Base-by-base conservation (phyloP, 2,113 vertebrate species). In the Megaceryle torquata region DNA sequence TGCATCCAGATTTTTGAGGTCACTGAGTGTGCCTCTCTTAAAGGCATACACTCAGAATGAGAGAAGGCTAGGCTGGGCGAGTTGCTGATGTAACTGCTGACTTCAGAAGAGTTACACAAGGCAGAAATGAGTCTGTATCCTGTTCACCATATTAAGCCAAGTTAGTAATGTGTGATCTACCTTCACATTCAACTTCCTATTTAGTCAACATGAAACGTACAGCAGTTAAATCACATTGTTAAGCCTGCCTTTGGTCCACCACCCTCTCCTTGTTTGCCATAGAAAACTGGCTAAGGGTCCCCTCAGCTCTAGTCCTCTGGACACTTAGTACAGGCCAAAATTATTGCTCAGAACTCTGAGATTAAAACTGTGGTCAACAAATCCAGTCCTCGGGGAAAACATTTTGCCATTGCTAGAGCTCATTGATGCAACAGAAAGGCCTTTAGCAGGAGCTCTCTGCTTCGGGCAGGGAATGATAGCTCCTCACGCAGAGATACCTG, bases 71-170 rank as follows among this genome's bases (percentile, higher is more conserved):
- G 46, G 54, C 29, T 35, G 39, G 1, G 4, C 0, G 0, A 51
- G 69, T 61, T 83, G 56, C 82, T 93, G 79, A 82, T 83, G 69
- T 68, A 86, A 65, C 37, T 76, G 25, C 65, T 89, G 90, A 76
- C 69, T 61, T 93, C 67, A 94, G 60, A 53, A 29, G 68, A 53
- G 48, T 91, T 96, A 64, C 88, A 65, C 88, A 90, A 96, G 86
- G 72, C 64, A 94, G 86, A 91, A 90, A 88, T 75, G 68, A 88
- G 80, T 39, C 80, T 41, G 35, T 60, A 86, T 97, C 94, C 94
- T 96, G 81, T 91, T 96, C 57, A 75, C 95, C 92, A 81, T 93
- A 93, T 96, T 95, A 83, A 90, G 86, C 29, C 51, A 84, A 53
- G 61, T 95, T 75, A 78, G 69, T 79, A 79, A 88, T 28, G 53